Base-by-base conservation (phyloP, 2,113 vertebrate genomes). In the Oreochromis tanganicae region DNA sequence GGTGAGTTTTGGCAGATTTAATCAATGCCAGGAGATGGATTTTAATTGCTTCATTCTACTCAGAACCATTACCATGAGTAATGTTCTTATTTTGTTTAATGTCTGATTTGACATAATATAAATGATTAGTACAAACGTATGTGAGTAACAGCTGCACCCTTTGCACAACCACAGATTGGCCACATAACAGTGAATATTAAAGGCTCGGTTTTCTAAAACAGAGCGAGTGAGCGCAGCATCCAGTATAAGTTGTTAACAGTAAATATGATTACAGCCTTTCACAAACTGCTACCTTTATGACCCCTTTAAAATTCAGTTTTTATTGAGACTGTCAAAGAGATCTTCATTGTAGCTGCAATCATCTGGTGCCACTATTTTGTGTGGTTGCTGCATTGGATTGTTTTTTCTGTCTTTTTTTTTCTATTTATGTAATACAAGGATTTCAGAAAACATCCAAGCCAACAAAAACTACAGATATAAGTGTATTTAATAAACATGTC, bases 121-220 rank as follows among this genome's bases (percentile, higher is more conserved):
- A 71, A 83, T 54, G 48, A 82, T n/a, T 80, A 59, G 80, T 61
- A 48, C 48, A 75, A 87, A 59, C 61, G 34, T 78, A 61, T 27
- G 12, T 36, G 59, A 80, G 83, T 90, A 79, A 82, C 82, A 86
- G 80, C 9, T 50, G 61, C 7, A 6, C 57, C 87, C 48, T 84
- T 81, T 87, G 24, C 63, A 87, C 29, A 61, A 24, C 17, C 81
- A 75, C 32, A 80, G 34, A 73, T 54, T 34, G 91, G 85, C 56
- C 68, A 86, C 86, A 85, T 56, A 88, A 75, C 66, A 81, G 84
- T 83, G 43, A 88, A 85, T 85, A 91, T 89, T 85, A 81, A 83
- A 29, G 24, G 59, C 4, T 12, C 5, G 14, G 54, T 81, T 81
- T 75, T 80, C 24, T 48, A 83, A 84, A 41, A 84, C 9, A 66